These are phyloP conservation scores for Ceramica pisi DNA, from an alignment of 2,888 invertebrate genomes.

Conservation along the genomic window DNA sequence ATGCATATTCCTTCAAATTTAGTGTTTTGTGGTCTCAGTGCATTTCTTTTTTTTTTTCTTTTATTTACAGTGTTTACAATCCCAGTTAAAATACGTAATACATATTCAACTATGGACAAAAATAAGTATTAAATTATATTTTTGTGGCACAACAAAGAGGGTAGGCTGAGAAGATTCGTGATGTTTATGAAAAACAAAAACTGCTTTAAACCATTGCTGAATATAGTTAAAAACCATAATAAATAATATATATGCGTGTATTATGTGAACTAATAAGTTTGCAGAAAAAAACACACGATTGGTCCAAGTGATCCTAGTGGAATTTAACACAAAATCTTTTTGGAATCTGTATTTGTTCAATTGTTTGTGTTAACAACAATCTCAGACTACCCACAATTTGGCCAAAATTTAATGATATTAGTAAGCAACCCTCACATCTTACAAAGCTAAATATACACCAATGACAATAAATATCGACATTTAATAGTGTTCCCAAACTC, in stretches of 20 bases:
- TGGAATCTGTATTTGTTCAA: neutral
- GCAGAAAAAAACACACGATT: neutral
- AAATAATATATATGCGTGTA: neutral
- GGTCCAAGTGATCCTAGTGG: neutral
- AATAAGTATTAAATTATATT: constrained; percentile 32
- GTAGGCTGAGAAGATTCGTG: constrained; percentile 47
- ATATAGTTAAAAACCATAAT: no score
- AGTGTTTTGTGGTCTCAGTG: constrained; percentile 63
- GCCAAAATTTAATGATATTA: constrained; percentile 54
- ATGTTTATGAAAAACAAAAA: neutral
- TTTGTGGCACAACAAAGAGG: constrained; percentile 19
- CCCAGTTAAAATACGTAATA: constrained; percentile 37
- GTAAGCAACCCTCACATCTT: constrained; percentile 76
- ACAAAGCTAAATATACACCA: constrained; percentile 76
- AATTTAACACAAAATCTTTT: neutral
- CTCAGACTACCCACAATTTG: constrained; percentile 53
- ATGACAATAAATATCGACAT: constrained; percentile 70
- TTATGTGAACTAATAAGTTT: neutral
- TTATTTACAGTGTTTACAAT: constrained; percentile 53
- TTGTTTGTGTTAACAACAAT: constrained; percentile 2
- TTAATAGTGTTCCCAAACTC: constrained; percentile 76
- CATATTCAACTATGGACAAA: constrained; percentile 58
- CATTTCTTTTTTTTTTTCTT: constrained; percentile 28
- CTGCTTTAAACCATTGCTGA: neutral
- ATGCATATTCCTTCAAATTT: neutral